Evolutionary conservation across 2,888 invertebrate species (phyloP), one percentile per base, ranked within the genome.

Genomic region (Petrolisthes cinctipes): DNA sequence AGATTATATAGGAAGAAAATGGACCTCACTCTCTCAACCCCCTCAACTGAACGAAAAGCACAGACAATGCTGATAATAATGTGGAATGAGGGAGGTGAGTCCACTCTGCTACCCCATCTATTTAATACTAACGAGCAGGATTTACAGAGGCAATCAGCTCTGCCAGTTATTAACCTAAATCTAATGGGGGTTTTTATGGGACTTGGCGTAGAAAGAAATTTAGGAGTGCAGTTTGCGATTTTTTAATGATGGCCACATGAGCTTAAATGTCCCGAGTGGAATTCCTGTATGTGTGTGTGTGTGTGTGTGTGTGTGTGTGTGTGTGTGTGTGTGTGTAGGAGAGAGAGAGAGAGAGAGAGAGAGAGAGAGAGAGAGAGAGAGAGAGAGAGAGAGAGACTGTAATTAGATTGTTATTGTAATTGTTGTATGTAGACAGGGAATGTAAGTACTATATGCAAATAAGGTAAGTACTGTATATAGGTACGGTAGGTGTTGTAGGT

Each of bases 131-230:
- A 84, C 84, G 84, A 84, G 78, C 20, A 66, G 53, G 84, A 84
- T 84, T 78, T 84, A 68, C 84, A 5, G 78, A 84, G 54, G 78
- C 84, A 84, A 78, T 78, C 84, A 84, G 66, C 61, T 53, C 53
- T 51, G 84, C 68, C 68, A 84, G 84, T 78, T 78, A 84, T 84
- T 84, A 84, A 78, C 84, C 66, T 79, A 78, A 84, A 84, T 84
- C 78, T 84, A 84, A 84, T 78, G 78, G 78, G 78, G 37, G 81
- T 68, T 84, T 84, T 84, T 84, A 84, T 79, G 68, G 78, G 53
- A 78, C 78, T 66, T 84, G 66, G 78, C 84, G 78, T 84, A 66
- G 78, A 78, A 84, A 84, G 84, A 68, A 78, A 78, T 78, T 84
- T 78, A 84, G 78, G 84, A 75, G 37, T 66, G 66, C 78, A 78